Evolutionary conservation across 2,113 vertebrate genomes (phyloP).

Genomic region (Bostrychus sinensis): DNA sequence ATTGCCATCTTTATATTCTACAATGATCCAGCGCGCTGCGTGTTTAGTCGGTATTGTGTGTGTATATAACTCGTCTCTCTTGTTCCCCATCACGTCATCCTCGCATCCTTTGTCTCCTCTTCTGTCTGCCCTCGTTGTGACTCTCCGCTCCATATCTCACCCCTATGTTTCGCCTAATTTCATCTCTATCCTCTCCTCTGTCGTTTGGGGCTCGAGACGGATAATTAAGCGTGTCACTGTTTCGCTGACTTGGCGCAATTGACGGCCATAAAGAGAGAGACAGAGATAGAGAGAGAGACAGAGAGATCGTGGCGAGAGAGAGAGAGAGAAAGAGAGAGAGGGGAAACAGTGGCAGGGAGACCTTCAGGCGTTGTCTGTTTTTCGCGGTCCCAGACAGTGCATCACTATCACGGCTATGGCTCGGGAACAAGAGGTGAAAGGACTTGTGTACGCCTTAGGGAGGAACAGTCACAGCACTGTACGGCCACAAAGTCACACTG

Average conservation of each 20-base stretch:
- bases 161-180: constrained; percentile 20
- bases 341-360: constrained; percentile 52
- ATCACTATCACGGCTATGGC: constrained; percentile 38
- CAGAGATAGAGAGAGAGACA: constrained; percentile 12
- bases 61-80: constrained; percentile 3
- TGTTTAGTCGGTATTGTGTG: not conserved
- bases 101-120: not conserved
- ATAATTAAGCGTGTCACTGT: constrained; percentile 76
- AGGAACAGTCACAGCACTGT: constrained; percentile 42
- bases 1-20: not conserved
- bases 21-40: not conserved
- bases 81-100: not conserved
- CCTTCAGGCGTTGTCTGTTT: constrained; percentile 68
- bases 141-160: constrained; percentile 3
- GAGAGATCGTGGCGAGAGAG: constrained; percentile 38
- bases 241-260: constrained; percentile 74
- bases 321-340: constrained; percentile 18
- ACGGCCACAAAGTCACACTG: constrained; percentile 34
- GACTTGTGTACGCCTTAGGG: constrained; percentile 44
- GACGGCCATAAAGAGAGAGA: constrained; percentile 51
- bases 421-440: constrained; percentile 30
- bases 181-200: constrained; percentile 8
- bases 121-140: not conserved
- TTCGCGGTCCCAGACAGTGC: constrained; percentile 70
- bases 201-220: constrained; percentile 51